Evolutionary conservation across 2,113 vertebrate genomes (phyloP).

Genomic region (Tachycineta bicolor): DNA sequence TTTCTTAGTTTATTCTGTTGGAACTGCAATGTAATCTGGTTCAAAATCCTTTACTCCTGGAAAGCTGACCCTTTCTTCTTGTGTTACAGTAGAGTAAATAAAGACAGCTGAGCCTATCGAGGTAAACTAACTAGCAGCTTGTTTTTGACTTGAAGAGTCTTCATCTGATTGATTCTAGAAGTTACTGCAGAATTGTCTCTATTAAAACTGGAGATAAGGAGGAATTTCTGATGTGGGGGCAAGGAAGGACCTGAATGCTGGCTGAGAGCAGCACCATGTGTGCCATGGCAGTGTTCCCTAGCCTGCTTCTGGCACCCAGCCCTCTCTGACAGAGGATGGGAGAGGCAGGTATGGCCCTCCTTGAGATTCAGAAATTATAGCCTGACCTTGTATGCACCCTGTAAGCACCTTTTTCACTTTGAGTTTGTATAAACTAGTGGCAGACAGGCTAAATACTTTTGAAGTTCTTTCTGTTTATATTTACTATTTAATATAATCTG

Average conservation of each 20-base stretch:
- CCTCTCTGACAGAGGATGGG: not conserved
- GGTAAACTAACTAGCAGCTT: not conserved
- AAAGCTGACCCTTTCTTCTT: not conserved
- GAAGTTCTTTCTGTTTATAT: slow-evolving; percentile 14
- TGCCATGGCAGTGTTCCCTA: not conserved
- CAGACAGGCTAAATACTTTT: not conserved
- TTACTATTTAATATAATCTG: slow-evolving; percentile 1
- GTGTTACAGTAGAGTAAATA: not conserved
- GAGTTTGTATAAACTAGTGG: not conserved
- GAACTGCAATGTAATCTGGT: not conserved
- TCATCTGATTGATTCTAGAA: not conserved
- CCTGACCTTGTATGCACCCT: not conserved
- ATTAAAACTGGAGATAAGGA: not conserved
- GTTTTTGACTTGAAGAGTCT: not conserved
- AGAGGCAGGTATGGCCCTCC: not conserved
- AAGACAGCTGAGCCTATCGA: not conserved
- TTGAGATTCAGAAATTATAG: not conserved
- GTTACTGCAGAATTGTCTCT: not conserved
- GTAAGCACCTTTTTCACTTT: not conserved
- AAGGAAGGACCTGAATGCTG: fast-evolving
- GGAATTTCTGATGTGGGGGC: not conserved
- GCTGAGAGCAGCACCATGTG: not conserved
- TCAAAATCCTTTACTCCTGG: not conserved
- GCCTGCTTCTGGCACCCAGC: not conserved
- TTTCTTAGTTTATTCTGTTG: not conserved